phyloP scores from a whole-genome alignment of 2,888 invertebrate genomes.

The Hirtodrosophila trivittata region DNA sequence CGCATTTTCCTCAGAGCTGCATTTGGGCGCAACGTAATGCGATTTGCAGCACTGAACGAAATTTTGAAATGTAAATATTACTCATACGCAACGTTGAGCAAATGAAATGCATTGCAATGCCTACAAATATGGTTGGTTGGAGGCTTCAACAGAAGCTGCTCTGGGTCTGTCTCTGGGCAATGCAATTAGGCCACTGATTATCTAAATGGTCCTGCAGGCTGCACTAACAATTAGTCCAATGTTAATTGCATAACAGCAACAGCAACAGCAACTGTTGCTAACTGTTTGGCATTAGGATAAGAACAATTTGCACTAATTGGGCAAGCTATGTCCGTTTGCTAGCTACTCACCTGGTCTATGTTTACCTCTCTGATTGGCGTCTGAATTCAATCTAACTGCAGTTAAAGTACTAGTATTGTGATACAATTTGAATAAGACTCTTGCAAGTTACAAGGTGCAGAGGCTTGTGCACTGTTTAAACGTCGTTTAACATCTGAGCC shows the following conservation, averaged over 20 bases:
- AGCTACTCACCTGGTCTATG: constrained; percentile 15
- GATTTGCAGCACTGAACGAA: constrained; percentile 55
- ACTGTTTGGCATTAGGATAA: too few relatives aligned
- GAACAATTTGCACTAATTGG: constrained; percentile 5
- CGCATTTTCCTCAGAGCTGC: constrained; percentile 21
- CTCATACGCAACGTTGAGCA: constrained; percentile 65
- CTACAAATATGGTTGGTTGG: not conserved
- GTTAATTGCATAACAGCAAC: constrained; percentile 40
- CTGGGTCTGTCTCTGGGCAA: constrained; percentile 1
- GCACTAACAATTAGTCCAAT: constrained; percentile 49
- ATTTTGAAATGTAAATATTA: constrained; percentile 59
- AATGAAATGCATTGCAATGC: constrained; percentile 13
- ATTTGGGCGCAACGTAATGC: constrained; percentile 53
- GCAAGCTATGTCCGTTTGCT: not conserved
- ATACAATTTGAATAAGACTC: constrained; percentile 33
- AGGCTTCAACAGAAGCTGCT: too few relatives aligned
- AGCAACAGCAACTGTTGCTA: not conserved
- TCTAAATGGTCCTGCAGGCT: constrained; percentile 23
- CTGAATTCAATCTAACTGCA: not conserved
- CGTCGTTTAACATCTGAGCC: constrained; percentile 65
- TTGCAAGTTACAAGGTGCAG: constrained; percentile 21
- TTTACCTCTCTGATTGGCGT: not conserved
- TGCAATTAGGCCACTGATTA: constrained; percentile 46
- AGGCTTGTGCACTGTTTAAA: constrained; percentile 70
- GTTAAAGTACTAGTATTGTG: constrained; percentile 7